Evolutionary conservation across 2,113 vertebrate genomes (phyloP).

Genomic region (Vombatus ursinus): DNA sequence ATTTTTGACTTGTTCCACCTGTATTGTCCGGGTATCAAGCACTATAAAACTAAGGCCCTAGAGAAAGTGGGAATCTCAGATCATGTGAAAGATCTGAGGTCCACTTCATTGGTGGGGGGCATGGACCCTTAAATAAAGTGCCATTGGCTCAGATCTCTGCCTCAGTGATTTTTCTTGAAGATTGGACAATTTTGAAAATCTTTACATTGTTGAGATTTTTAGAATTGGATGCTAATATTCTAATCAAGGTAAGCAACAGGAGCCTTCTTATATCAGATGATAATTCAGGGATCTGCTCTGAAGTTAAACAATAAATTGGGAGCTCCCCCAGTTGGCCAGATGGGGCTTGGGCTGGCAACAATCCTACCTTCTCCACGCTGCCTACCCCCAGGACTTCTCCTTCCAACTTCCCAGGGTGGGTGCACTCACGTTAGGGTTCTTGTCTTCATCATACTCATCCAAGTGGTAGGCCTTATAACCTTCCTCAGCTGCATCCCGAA

Average conservation of each 20-base stretch:
- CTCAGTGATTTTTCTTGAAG: too few relatives aligned
- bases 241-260: neutral
- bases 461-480: conserved; percentile 87
- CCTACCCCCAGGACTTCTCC: neutral
- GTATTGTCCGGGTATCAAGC: too few relatives aligned
- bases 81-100: too few relatives aligned
- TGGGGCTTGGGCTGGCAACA: neutral
- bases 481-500: conserved; percentile 88
- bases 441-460: conserved; percentile 89
- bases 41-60: too few relatives aligned
- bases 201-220: neutral
- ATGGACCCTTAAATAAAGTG: too few relatives aligned
- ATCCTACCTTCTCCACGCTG: neutral
- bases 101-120: too few relatives aligned
- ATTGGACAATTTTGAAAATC: too few relatives aligned
- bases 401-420: too few relatives aligned
- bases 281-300: neutral
- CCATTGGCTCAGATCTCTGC: too few relatives aligned
- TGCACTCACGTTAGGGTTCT: conserved; percentile 92
- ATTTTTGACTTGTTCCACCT: too few relatives aligned
- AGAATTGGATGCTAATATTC: neutral
- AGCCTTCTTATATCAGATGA: neutral
- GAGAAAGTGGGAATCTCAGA: too few relatives aligned
- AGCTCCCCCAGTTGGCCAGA: neutral
- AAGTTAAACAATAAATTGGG: neutral